Evolutionary conservation across 2,797 vertebrate genomes (phyloP), one percentile per base, ranked within the genome.

Genomic region (Buceros bicornis): DNA sequence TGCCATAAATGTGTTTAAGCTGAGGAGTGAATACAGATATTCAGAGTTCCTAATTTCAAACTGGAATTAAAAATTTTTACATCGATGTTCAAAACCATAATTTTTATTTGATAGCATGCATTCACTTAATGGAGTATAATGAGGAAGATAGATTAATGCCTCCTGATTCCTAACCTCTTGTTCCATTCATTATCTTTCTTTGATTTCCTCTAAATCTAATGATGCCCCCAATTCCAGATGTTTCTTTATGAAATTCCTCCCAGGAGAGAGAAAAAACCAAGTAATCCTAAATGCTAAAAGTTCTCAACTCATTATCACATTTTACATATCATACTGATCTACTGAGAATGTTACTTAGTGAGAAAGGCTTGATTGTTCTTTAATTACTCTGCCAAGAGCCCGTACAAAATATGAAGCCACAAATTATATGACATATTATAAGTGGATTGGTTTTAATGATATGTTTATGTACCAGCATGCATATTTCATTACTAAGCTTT

Each of bases 321-420:
- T 95, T 91, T 93, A 86, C 43, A 8, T 88, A 78, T 74, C 28
- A 60, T 45, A 60, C 25, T 77, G 69, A 50, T 31, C 69, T 77
- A 79, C 14, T 84, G 81, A 88, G 28, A 70, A 57, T 79, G 40
- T 86, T 86, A 83, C 91, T 86, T 94, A 77, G 72, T 71, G 65
- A 89, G 60, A 71, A 90, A 91, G 47, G 8, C 37, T 88, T 92
- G 82, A 88, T 91, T 93, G 60, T 86, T 85, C 71, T 89, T 95
- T 86, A 90, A 92, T 92, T 95, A 84, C n/a, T 86, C 73, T 92
- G 51, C 47, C 58, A 86, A 78, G 40, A 56, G 62, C 54, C 28
- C 6, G 28, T 89, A 58, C 19, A 74, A 78, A 90, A 61, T 73
- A 53, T 0, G 4, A 91, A 50, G 33, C 37, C 57, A 45, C 35